Conservation (phyloP, 2,888 invertebrate genomes). For the Andrena dorsata region DNA sequence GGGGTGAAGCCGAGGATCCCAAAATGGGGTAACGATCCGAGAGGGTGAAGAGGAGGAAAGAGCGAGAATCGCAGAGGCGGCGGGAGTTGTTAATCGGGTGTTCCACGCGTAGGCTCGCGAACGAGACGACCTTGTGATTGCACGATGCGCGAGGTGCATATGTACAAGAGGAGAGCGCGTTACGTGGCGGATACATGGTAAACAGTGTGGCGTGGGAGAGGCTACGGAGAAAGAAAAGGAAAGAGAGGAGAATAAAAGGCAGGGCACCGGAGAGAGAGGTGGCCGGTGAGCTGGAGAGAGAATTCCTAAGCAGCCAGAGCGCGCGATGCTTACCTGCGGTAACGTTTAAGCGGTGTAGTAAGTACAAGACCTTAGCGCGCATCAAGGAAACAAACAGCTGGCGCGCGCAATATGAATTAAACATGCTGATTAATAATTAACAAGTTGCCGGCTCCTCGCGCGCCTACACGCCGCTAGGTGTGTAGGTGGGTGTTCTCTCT, state of each 20-base stretch:
- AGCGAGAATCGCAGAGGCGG: not conserved
- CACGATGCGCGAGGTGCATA: slow-evolving; percentile 73
- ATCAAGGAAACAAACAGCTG: slow-evolving; percentile 84
- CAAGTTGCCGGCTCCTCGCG: slow-evolving; percentile 80
- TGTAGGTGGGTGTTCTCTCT: slow-evolving; percentile 63
- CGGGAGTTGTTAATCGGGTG: not conserved
- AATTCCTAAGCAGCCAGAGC: slow-evolving; percentile 74
- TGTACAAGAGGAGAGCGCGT: slow-evolving; percentile 62
- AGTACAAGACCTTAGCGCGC: slow-evolving; percentile 81
- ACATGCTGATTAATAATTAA: slow-evolving; percentile 85
- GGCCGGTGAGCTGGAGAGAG: slow-evolving; percentile 34
- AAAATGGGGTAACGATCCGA: not conserved
- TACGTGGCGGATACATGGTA: slow-evolving; percentile 58
- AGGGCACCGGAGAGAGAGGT: not conserved
- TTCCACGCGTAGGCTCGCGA: slow-evolving; percentile 43
- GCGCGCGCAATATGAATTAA: slow-evolving; percentile 84
- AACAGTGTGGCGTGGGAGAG: slow-evolving; percentile 60
- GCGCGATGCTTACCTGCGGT: slow-evolving; percentile 72
- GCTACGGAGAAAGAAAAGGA: slow-evolving; percentile 43
- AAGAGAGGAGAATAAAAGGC: slow-evolving; percentile 42
- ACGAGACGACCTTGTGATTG: slow-evolving; percentile 76
- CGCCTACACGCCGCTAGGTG: slow-evolving; percentile 73
- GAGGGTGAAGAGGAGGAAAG: too few species aligned
- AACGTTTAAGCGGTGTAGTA: slow-evolving; percentile 75
- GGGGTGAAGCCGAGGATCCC: too few species aligned